phyloP scores from a whole-genome alignment of 2,113 vertebrate genomes.

The Cygnus buccinator region DNA sequence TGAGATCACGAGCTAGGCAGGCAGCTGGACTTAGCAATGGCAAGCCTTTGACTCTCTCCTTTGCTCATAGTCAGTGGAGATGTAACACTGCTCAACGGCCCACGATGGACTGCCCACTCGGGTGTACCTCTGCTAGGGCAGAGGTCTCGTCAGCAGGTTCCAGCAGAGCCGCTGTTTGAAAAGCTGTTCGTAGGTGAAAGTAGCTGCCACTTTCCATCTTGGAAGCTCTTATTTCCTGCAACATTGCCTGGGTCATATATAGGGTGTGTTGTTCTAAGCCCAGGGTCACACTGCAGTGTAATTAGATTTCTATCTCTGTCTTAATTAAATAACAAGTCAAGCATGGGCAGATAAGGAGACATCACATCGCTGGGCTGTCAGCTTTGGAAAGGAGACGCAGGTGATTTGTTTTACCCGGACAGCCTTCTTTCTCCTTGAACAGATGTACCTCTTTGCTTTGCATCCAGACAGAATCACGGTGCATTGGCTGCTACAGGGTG shows the following conservation, averaged over 20 bases:
- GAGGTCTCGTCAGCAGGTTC: not conserved
- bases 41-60: not conserved
- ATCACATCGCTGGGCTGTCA: not conserved
- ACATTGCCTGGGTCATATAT: not conserved
- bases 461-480: not conserved
- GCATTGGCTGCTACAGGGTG: not conserved
- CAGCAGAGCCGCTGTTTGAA: not conserved
- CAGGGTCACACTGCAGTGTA: conserved; percentile 3
- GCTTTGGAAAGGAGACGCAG: not conserved
- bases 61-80: not conserved
- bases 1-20: not conserved
- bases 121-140: not conserved
- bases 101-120: not conserved
- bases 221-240: not conserved
- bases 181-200: not conserved
- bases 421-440: not conserved
- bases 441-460: not conserved
- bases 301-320: conserved; percentile 7
- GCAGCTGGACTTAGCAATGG: not conserved
- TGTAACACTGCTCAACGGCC: not conserved
- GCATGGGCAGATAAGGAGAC: not conserved
- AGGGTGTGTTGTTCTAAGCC: not conserved
- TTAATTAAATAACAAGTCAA: conserved; percentile 38
- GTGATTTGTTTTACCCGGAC: not conserved
- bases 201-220: not conserved